Base-by-base conservation (phyloP, 1,140 invertebrate genomes). In the Leptonema lineaticorne region DNA sequence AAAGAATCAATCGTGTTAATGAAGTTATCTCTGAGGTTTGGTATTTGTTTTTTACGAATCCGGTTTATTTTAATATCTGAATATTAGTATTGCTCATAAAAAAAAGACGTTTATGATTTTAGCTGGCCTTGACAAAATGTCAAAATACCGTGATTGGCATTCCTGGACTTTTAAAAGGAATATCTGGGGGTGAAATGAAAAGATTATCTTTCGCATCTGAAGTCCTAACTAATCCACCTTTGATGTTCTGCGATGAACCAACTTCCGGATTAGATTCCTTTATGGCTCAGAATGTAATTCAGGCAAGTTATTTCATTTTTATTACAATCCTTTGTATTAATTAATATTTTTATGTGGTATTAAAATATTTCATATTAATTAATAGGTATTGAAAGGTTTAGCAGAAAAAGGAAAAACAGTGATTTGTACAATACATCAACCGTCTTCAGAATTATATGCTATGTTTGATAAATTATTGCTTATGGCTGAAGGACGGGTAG, bases 211-310 rank as follows among this genome's bases (percentile, higher is more conserved):
- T 98, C 80, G 96, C 95, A 27, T 93, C 94, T 0, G 96, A 98
- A 84, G 93, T 96, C 53, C 82, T 98, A 20, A 98, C 95, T 0
- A 92, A 98, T 83, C 96, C 97, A 1, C 90, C 94, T 1, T 79
- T 99, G 30, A 88, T 99, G 86, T 95, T 99, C 76, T 98, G 96
- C 78, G 97, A 99, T 77, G 97, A 99, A 76, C 96, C 96, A 1
- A 99, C 97, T 0, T 97, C 91, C 0, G 92, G 91, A 6, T 78
- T 94, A 50, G 92, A 94, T 77, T 92, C 92, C 0, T 93, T 90
- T 70, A 93, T 92, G 89, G 97, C 86, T 0, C 86, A 91, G 79
- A 97, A 94, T 77, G 92, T 98, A 16, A 88, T 98, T 14, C 89
- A 90, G 75, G 90, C 81, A 4, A 41, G 37, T 33, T n/a, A n/a